Evolutionary conservation across 1,140 invertebrate genomes (phyloP), one percentile per base, ranked within the genome.

Genomic region (Camponotus floridanus): DNA sequence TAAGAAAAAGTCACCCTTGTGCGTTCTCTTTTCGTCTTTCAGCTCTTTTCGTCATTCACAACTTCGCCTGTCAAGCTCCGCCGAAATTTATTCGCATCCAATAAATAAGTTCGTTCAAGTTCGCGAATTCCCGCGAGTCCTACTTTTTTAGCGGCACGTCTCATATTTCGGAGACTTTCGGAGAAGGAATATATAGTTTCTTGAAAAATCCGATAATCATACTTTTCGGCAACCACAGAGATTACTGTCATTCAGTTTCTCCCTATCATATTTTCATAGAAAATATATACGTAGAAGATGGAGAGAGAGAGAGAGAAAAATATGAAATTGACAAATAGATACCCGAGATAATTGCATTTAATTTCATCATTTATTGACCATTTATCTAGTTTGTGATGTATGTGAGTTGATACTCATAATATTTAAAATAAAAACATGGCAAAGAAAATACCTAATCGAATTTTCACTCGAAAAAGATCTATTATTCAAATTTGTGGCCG

Each of bases 1-100:
- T 76, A 15, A 78, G 36, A 59, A 70, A 13, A 36, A 33, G 33
- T 26, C 73, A 39, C 9, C 67, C 15, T 48, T 59, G 33, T 21
- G 21, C 5, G 3, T 51, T 18, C 48, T 26, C 62, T 6, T 42
- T 15, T n/a, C 48, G 48, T 15, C 71, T 67, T 26, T 26, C 1
- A 26, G 26, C 48, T 26, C 62, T 6, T 42, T 15, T n/a, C 48
- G 36, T n/a, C 71, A 65, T 55, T 84, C 31, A 65, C 64, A 21
- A 36, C 70, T 36, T 55, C 61, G 51, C 74, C 64, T 55, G 59
- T 31, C 64, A 39, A 51, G 39, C 71, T 76, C 64, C 79, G 57
- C 70, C 86, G 70, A 88, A 86, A 88, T 88, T 88, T 88, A 88
- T 88, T 88, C 87, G 83, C 86, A 71, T 70, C 31, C 64, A 13